phyloP scores from a whole-genome alignment of 2,888 invertebrate species.

The Dasypogon diadema region DNA sequence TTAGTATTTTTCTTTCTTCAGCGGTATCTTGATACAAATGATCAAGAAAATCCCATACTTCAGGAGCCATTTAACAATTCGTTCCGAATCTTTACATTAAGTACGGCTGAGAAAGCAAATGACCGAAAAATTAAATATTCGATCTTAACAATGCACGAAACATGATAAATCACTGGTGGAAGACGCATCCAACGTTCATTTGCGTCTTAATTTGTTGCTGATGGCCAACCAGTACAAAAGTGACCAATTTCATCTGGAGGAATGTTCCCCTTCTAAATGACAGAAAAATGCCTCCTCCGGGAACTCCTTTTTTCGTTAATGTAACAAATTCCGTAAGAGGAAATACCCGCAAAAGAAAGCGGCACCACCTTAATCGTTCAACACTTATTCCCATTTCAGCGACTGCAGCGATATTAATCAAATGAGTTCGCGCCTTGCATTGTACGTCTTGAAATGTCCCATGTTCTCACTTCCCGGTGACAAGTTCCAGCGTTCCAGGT shows the following conservation, averaged over 20 bases:
- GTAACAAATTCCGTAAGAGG: conserved; percentile 27
- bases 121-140: conserved; percentile 47
- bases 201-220: conserved; percentile 47
- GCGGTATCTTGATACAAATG: conserved; percentile 12
- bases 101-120: conserved; percentile 37
- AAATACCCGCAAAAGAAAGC: conserved; percentile 34
- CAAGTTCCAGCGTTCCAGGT: conserved; percentile 7
- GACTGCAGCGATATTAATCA: conserved; percentile 43
- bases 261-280: conserved; percentile 16
- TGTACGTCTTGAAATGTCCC: conserved; percentile 29
- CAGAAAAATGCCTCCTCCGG: conserved; percentile 39
- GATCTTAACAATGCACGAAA: conserved; percentile 56
- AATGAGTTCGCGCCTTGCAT: conserved; percentile 42
- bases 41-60: conserved; percentile 29
- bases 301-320: conserved; percentile 39
- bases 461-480: conserved; percentile 20
- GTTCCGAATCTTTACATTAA: conserved; percentile 46
- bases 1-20: conserved; percentile 21
- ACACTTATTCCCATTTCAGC: conserved; percentile 36
- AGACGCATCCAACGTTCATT: conserved; percentile 35
- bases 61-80: conserved; percentile 47
- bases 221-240: conserved; percentile 36
- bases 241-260: conserved; percentile 19
- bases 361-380: conserved; percentile 37
- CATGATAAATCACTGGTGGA: conserved; percentile 50